A percentile compares a stretch with the other conserved stretches of the same genome.
Conservation (phyloP, 23 tunicate species). For the Oikopleura dioica region DNA sequence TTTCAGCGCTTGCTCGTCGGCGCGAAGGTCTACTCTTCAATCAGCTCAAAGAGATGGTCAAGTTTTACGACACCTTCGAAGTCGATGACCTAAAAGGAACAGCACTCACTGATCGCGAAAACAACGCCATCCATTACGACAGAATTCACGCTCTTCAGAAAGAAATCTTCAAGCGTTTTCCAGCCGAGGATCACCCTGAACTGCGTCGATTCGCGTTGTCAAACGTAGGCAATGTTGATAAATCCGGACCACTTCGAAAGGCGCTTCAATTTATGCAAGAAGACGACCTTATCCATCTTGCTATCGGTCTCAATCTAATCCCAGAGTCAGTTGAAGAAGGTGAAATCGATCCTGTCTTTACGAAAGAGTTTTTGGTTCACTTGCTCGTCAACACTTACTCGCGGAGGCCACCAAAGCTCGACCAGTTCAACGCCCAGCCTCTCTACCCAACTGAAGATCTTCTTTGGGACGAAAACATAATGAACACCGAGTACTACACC, state of each 20-base stretch:
- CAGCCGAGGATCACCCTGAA: slow-evolving; percentile 12
- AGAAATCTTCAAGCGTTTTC: slow-evolving; percentile 56
- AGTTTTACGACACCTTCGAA: slow-evolving; percentile 56
- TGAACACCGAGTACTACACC: slow-evolving; percentile 58
- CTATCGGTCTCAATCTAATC: slow-evolving; percentile 13
- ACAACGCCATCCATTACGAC: slow-evolving; percentile 48
- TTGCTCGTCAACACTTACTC: slow-evolving; percentile 46
- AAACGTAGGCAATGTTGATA: slow-evolving; percentile 42
- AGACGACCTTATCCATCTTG: slow-evolving; percentile 28
- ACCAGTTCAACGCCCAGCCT: slow-evolving; percentile 62
- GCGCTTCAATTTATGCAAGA: slow-evolving; percentile 19
- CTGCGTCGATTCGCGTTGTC: slow-evolving; percentile 36
- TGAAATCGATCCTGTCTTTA: slow-evolving; percentile 17
- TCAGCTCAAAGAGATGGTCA: slow-evolving; percentile 49
- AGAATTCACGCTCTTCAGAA: slow-evolving; percentile 41
- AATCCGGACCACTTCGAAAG: slow-evolving; percentile 25
- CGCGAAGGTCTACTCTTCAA: slow-evolving; percentile 82
- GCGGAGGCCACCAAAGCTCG: slow-evolving; percentile 62
- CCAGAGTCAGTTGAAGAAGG: slow-evolving; percentile 19
- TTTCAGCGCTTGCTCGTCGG: slow-evolving; percentile 46
- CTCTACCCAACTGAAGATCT: slow-evolving; percentile 84
- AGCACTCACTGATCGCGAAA: slow-evolving; percentile 61
- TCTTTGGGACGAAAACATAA: slow-evolving; percentile 82
- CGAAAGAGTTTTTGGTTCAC: slow-evolving; percentile 32
- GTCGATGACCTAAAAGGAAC: slow-evolving; percentile 81